phyloP scores from a whole-genome alignment of 2,113 vertebrate genomes.

The Rhea pennata region DNA sequence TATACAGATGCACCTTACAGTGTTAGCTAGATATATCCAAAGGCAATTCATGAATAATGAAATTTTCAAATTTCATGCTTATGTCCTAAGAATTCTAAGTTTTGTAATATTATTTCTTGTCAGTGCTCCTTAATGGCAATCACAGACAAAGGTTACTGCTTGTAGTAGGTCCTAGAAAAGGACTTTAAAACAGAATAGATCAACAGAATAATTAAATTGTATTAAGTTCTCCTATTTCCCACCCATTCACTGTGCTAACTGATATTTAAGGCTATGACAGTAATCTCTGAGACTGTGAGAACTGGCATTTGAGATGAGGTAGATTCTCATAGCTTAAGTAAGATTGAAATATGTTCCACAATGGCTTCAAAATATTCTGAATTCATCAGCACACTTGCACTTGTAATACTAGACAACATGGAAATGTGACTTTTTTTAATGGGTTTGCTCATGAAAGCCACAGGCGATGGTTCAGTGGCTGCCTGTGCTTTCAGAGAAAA shows the following conservation, averaged over 20 bases:
- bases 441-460: background rate
- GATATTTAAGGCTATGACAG: background rate
- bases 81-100: background rate
- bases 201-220: background rate
- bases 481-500: background rate
- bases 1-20: background rate
- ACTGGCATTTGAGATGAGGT: background rate
- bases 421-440: background rate
- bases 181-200: background rate
- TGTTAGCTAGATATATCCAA: background rate
- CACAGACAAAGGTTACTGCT: background rate
- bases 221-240: background rate
- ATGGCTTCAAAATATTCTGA: background rate
- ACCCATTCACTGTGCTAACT: background rate
- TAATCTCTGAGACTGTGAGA: background rate
- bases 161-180: background rate
- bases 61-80: slow-evolving; percentile 10
- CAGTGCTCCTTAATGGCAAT: background rate
- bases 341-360: background rate
- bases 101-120: background rate
- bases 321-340: background rate
- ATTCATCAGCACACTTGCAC: background rate
- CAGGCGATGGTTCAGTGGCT: background rate
- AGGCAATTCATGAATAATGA: background rate
- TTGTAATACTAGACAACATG: background rate